Base-by-base conservation (phyloP, 1,140 invertebrate species). In the Gryllus bimaculatus region DNA sequence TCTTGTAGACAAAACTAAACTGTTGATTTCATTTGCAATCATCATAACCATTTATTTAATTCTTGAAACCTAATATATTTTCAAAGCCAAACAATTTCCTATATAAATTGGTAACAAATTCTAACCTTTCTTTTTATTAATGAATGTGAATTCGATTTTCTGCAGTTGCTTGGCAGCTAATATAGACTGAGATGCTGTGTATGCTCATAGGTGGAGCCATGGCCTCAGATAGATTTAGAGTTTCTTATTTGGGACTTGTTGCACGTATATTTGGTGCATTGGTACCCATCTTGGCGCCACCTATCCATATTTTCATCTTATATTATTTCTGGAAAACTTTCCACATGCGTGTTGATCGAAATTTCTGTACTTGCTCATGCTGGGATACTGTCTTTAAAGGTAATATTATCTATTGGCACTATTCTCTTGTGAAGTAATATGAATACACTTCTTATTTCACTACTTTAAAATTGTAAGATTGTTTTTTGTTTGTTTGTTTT, bases 381-480 rank as follows among this genome's bases (percentile, higher is more conserved):
- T 94, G 93, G 92, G 93, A 94, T 84, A 94, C 93, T 13, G 89
- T 94, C 48, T 94, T 94, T 83, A 93, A 94, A 89, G 92, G 92
- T 90, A 86, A 13, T 66, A 18, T 66, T 66, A 83, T 7, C 8
- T 8, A 15, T 39, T 12, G 13, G 47, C 47, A 49, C 78, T 81
- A 39, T 20, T 12, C 8, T 78, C 7, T 8, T 8, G 2, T 48
- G 20, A 48, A 74, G 73, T 77, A 78, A 39, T 48, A 48, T 2
- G 26, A 39, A 39, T 39, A 39, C 26, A 39, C 26, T 39, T 39
- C 26, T 39, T 39, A 39, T 39, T 39, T 39, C 26, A 39, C 26
- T 39, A 39, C 26, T 39, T 39, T 39, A 39, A 39, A 39, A 39
- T 39, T 39, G 26, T 39, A 39, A 39, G 26, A 15, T 76, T 47